Evolutionary conservation across 2,888 invertebrate genomes (phyloP).

Genomic region (Tribolium freemani): DNA sequence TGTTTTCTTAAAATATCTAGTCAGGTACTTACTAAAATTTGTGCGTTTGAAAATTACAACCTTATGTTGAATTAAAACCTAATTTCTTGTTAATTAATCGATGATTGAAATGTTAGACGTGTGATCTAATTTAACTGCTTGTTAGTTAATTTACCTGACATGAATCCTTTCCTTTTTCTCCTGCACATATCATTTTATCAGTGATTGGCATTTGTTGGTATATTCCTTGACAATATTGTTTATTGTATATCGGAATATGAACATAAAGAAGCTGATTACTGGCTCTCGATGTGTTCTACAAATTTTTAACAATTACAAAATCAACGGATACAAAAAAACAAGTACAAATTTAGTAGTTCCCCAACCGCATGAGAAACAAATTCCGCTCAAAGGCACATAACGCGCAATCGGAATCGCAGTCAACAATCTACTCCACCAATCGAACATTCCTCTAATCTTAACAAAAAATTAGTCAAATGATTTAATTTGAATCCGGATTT

Average conservation of each 20-base stretch:
- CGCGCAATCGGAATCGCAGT: background rate
- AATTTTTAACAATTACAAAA: background rate
- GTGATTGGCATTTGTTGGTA: background rate
- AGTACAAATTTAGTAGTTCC: constrained; percentile 19
- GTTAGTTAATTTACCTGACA: constrained; percentile 32
- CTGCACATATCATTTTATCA: constrained; percentile 38
- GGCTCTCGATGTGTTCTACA: constrained; percentile 25
- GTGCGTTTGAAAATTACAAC: too few relatives aligned
- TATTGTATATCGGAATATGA: constrained; percentile 10
- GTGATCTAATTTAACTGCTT: background rate
- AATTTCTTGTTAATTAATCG: background rate
- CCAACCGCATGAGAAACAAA: constrained; percentile 21
- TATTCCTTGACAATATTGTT: background rate
- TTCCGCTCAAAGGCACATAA: background rate
- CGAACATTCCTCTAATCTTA: constrained; percentile 7
- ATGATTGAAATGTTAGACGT: background rate
- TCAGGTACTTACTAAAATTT: too few relatives aligned
- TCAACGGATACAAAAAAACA: background rate
- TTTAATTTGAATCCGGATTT: background rate
- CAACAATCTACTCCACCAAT: background rate
- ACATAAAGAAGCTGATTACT: constrained; percentile 18
- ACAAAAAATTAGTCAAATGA: background rate
- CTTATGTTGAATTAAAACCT: too few relatives aligned
- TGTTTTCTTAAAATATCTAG: too few relatives aligned
- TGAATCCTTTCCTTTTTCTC: constrained; percentile 30